Conservation (phyloP, 2,888 invertebrate species). For the Myopa tessellatipennis region DNA sequence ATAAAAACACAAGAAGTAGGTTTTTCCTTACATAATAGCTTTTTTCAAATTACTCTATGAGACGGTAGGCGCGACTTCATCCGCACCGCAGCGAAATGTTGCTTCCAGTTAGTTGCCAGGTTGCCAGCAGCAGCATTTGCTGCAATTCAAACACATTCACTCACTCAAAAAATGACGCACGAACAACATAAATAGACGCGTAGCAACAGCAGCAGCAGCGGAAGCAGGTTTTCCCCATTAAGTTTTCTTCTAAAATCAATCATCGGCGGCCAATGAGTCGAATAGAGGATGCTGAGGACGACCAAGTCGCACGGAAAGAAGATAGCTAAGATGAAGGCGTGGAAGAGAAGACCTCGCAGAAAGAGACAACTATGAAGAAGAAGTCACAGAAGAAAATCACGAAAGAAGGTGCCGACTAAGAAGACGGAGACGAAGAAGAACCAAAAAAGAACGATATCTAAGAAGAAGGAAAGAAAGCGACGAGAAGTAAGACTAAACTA, state of each 20-base stretch:
- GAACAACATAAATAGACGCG: slow-evolving; percentile 29
- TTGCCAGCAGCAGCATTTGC: neutral
- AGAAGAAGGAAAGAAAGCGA: too few species aligned
- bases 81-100: neutral
- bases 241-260: slow-evolving; percentile 59
- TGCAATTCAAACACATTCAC: slow-evolving; percentile 36
- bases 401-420: too few species aligned
- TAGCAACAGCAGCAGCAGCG: slow-evolving; percentile 49
- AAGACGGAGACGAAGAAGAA: too few species aligned
- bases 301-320: neutral
- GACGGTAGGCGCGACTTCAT: neutral
- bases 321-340: neutral
- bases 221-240: slow-evolving; percentile 59
- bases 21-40: neutral
- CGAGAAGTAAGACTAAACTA: too few species aligned
- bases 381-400: too few species aligned
- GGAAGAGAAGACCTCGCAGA: neutral
- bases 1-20: neutral
- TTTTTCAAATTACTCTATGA: neutral
- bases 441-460: too few species aligned
- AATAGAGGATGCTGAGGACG: neutral
- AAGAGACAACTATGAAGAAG: neutral
- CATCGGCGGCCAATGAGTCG: slow-evolving; percentile 52
- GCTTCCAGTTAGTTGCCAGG: neutral
- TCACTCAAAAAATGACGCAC: slow-evolving; percentile 18